Percentiles rank a stretch among this genome's conserved stretches.
Evolutionary conservation across 2,113 vertebrate species (phyloP).

Genomic region (Chionodraco myersi): DNA sequence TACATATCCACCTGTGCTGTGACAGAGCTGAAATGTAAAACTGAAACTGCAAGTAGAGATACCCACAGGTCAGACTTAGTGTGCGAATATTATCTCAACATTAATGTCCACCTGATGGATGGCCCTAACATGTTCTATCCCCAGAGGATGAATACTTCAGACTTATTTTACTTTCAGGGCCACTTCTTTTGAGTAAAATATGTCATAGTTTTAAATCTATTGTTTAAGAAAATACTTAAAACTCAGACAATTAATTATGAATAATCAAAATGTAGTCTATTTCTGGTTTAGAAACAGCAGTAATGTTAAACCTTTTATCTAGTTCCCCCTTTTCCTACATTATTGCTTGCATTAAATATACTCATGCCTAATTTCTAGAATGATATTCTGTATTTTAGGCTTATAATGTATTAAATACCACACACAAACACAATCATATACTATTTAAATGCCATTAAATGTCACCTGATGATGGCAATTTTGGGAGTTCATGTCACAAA

Average conservation of each 20-base stretch:
- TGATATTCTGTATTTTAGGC: not conserved
- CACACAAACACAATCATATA: not conserved
- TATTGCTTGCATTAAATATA: not conserved
- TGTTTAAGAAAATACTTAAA: not conserved
- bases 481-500: conserved; percentile 10
- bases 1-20: conserved; percentile 7
- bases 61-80: conserved; percentile 14
- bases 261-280: not conserved
- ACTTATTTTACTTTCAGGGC: too few species aligned
- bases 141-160: too few species aligned
- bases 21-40: conserved; percentile 21
- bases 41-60: conserved; percentile 26
- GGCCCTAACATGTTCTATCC: too few species aligned
- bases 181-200: not conserved
- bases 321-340: not conserved
- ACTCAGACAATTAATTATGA: not conserved
- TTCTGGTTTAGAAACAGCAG: not conserved
- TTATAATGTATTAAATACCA: not conserved
- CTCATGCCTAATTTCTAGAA: not conserved
- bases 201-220: not conserved
- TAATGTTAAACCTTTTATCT: not conserved
- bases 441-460: conserved; percentile 10
- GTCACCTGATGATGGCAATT: conserved; percentile 4
- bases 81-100: too few species aligned
- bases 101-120: too few species aligned